phyloP scores from a whole-genome alignment of 2,797 vertebrate species.

The Semaprochilodus insignis region DNA sequence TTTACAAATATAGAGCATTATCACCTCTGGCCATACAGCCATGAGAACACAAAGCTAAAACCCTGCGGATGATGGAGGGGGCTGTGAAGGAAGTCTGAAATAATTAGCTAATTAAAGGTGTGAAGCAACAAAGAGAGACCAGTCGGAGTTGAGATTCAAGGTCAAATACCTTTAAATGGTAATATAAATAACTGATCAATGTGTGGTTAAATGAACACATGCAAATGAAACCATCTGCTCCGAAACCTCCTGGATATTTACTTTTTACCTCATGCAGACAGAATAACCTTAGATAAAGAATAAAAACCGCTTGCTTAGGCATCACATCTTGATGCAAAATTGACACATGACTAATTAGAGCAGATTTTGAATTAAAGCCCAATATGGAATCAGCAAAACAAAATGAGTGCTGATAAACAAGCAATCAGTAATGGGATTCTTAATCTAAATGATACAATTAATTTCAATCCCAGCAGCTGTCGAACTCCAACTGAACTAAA shows the following conservation, averaged over 20 bases:
- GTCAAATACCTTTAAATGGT: slow-evolving; percentile 82
- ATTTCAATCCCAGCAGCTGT: slow-evolving; percentile 52
- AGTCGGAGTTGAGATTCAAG: slow-evolving; percentile 73
- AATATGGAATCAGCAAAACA: slow-evolving; percentile 50
- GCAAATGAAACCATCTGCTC: slow-evolving; percentile 78
- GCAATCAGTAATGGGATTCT: slow-evolving; percentile 46
- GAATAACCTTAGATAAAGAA: slow-evolving; percentile 10
- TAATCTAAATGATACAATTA: slow-evolving; percentile 47
- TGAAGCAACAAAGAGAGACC: slow-evolving; percentile 74
- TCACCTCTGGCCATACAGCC: slow-evolving; percentile 70
- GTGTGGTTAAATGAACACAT: slow-evolving; percentile 72
- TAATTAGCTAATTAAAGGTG: slow-evolving; percentile 84
- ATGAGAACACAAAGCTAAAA: slow-evolving; percentile 64
- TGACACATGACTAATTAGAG: slow-evolving; percentile 20
- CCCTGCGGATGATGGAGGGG: slow-evolving; percentile 69
- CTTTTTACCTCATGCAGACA: slow-evolving; percentile 3
- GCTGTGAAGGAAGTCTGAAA: slow-evolving; percentile 74
- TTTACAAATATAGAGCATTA: slow-evolving; percentile 74
- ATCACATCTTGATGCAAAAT: slow-evolving; percentile 13
- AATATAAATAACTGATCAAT: slow-evolving; percentile 76
- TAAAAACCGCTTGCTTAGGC: neutral
- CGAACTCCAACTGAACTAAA: slow-evolving; percentile 25
- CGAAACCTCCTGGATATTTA: neutral
- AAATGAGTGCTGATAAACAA: slow-evolving; percentile 39
- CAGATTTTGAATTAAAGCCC: slow-evolving; percentile 21